Conservation (phyloP, 2,888 invertebrate genomes). For the Hololepta plana region DNA sequence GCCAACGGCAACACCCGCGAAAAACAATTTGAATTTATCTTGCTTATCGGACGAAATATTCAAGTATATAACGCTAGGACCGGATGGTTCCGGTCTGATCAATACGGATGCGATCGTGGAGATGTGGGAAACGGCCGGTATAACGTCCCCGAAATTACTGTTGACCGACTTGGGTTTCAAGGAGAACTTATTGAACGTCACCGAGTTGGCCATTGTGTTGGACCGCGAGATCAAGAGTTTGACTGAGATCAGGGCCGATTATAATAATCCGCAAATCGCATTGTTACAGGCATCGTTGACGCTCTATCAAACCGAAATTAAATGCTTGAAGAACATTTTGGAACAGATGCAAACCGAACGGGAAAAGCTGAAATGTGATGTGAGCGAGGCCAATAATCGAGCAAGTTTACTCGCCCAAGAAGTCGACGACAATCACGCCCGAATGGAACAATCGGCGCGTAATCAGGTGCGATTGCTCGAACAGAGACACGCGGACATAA, state of each 20-base stretch:
- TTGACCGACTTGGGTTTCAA: conserved; percentile 49
- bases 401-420: conserved; percentile 72
- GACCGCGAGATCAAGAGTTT: conserved; percentile 40
- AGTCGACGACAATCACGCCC: conserved; percentile 76
- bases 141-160: conserved; percentile 42
- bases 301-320: conserved; percentile 48
- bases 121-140: conserved; percentile 54
- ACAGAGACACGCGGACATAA: conserved; percentile 55
- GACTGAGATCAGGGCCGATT: conserved; percentile 17
- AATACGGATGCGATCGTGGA: conserved; percentile 39
- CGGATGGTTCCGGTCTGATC: conserved; percentile 18
- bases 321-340: conserved; percentile 35
- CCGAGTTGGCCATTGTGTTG: conserved; percentile 45
- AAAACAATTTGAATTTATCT: conserved; percentile 17
- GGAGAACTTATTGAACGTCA: conserved; percentile 34
- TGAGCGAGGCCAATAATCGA: conserved; percentile 66
- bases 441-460: conserved; percentile 59
- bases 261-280: conserved; percentile 27
- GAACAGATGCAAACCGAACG: conserved; percentile 59
- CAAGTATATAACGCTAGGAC: conserved; percentile 24
- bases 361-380: conserved; percentile 61
- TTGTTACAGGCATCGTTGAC: conserved; percentile 45
- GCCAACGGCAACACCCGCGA: no score
- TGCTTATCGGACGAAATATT: conserved; percentile 22
- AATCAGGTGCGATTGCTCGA: conserved; percentile 54